Evolutionary conservation across 92 coral and sea anemone genomes (phyloP), one percentile per base, ranked within the genome.

Genomic region (Phenganax stokvisi): DNA sequence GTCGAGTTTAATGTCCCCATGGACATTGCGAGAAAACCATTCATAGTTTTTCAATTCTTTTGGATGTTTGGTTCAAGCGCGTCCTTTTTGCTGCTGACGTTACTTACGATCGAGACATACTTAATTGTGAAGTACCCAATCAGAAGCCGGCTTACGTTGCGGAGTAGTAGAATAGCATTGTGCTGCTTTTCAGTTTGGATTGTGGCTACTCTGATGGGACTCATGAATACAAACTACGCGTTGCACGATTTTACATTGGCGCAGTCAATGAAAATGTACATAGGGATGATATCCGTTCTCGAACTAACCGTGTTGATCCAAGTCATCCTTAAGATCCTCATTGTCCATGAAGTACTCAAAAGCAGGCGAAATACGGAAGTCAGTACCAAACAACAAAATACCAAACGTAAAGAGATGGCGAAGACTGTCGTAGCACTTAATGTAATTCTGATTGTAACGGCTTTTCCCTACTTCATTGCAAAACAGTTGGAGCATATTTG

Each of bases 151-250:
- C 30, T 54, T 6, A 64, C 63, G 54, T 64, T 79, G 30, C 8
- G 73, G 10, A 52, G 74, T 8, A 79, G 0, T 37, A 96, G 0
- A 91, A 75, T 31, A 90, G 87, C 60, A 91, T 84, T 76, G 85
- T 91, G 17, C 85, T 89, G 89, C 86, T 86, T 79, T 57, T 90
- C 86, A 88, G 87, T 75, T 84, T 91, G 83, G 91, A 91, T 77
- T 84, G 85, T 62, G 88, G 71, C 70, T 90, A 89, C 17, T 89
- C 88, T 17, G 75, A 83, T 13, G 90, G 81, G 69, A 3, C 20
- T 57, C 7, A 12, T 55, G 57, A 29, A 44, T 54, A 44, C 44
- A 0, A 7, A 4, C 53, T 29, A 68, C 54, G 12, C 52, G 15
- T 0, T 29, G 4, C 8, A 10, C 16, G 6, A 30, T 12, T 10